Conservation (phyloP, 2,888 invertebrate species). For the Horisme vitalbata region DNA sequence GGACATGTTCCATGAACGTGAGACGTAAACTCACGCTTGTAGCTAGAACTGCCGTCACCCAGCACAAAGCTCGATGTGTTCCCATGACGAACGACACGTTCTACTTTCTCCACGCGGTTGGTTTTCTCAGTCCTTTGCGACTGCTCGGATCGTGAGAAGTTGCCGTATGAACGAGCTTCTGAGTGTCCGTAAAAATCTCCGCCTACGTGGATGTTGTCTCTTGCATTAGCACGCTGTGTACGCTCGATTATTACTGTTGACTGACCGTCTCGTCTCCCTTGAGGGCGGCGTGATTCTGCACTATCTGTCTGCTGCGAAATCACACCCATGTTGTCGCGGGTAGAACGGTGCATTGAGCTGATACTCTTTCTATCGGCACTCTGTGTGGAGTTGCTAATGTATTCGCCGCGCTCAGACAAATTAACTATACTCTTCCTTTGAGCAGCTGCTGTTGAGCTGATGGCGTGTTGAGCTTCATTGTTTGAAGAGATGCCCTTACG, state of each 20-base stretch:
- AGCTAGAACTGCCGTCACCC: slow-evolving; percentile 87
- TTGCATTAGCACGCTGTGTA: slow-evolving; percentile 83
- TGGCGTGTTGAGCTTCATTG: slow-evolving; percentile 88
- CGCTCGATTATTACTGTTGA: slow-evolving; percentile 82
- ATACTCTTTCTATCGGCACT: slow-evolving; percentile 89
- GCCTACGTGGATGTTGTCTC: slow-evolving; percentile 88
- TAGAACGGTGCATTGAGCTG: slow-evolving; percentile 90
- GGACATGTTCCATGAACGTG: slow-evolving; percentile 90
- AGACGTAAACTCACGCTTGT: slow-evolving; percentile 90
- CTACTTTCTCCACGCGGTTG: slow-evolving; percentile 81
- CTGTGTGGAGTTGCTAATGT: slow-evolving; percentile 85
- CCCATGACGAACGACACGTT: slow-evolving; percentile 83
- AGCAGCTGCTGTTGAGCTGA: slow-evolving; percentile 88
- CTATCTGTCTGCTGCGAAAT: slow-evolving; percentile 79
- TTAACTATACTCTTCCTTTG: slow-evolving; percentile 92
- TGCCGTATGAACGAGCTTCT: slow-evolving; percentile 87
- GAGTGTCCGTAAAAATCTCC: slow-evolving; percentile 89
- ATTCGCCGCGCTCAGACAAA: slow-evolving; percentile 88
- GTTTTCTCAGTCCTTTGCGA: slow-evolving; percentile 64
- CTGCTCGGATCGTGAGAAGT: slow-evolving; percentile 80
- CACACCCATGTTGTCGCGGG: slow-evolving; percentile 76
- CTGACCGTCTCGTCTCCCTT: slow-evolving; percentile 77
- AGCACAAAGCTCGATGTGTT: slow-evolving; percentile 90
- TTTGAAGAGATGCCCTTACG: slow-evolving; percentile 87
- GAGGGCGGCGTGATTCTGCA: slow-evolving; percentile 58